A percentile compares a stretch with the other conserved stretches of the same genome.
Evolutionary conservation across 2,113 vertebrate genomes (phyloP).

Genomic region (Oncorhynchus kisutch): DNA sequence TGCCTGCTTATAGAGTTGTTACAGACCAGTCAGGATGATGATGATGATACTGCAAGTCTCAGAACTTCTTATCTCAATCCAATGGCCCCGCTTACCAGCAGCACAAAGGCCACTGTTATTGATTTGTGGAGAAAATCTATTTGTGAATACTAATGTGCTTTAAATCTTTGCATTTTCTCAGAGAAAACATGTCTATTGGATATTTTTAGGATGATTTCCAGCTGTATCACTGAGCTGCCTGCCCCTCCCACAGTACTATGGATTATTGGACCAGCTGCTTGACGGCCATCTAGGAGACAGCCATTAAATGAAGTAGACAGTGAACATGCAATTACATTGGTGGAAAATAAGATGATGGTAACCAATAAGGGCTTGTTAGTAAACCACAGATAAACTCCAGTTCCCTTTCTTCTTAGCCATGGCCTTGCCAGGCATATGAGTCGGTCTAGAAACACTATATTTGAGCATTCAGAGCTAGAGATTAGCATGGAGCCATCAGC

Average conservation of each 20-base stretch:
- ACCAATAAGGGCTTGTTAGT: not conserved
- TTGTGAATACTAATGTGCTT: conserved; percentile 67
- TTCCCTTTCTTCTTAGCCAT: conserved; percentile 36
- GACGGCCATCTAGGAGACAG: conserved; percentile 33
- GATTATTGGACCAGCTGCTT: conserved; percentile 46
- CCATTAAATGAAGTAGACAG: not conserved
- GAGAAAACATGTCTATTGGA: conserved; percentile 45
- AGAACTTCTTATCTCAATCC: conserved; percentile 53
- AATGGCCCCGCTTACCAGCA: conserved; percentile 47
- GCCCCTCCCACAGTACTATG: conserved; percentile 22
- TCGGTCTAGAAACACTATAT: conserved; percentile 38
- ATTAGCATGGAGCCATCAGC: conserved; percentile 72
- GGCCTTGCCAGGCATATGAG: conserved; percentile 48
- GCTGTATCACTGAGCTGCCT: conserved; percentile 38
- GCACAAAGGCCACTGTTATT: conserved; percentile 68
- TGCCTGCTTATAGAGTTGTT: conserved; percentile 27
- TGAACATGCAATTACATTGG: not conserved
- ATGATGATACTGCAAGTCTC: conserved; percentile 57
- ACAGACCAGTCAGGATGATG: conserved; percentile 42
- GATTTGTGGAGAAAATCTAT: conserved; percentile 66
- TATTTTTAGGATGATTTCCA: conserved; percentile 54
- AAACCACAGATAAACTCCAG: conserved; percentile 31
- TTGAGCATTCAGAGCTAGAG: conserved; percentile 62
- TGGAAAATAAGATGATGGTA: not conserved
- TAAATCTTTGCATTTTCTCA: conserved; percentile 58